A percentile compares a stretch with the other conserved stretches of the same genome.
Conservation (phyloP, 2,888 invertebrate genomes). For the Synergus itoensis region DNA sequence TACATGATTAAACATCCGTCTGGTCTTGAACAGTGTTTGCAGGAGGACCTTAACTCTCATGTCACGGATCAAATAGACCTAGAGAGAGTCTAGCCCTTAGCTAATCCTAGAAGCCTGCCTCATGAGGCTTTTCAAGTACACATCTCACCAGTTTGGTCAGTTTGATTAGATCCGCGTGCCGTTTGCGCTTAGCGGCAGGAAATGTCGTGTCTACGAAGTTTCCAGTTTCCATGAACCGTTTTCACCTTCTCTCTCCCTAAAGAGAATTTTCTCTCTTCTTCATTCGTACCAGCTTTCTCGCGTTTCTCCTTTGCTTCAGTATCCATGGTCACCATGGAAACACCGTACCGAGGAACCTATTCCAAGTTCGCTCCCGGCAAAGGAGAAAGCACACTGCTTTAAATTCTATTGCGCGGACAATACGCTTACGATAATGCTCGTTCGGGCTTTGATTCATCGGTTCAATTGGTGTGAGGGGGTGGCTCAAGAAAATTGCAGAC, state of each 20-base stretch:
- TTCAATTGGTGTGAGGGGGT: constrained; percentile 11
- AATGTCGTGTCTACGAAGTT: constrained; percentile 72
- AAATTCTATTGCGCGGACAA: constrained; percentile 67
- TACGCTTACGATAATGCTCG: constrained; percentile 63
- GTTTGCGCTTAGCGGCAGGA: constrained; percentile 62
- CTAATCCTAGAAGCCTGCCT: neutral
- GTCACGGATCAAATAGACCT: constrained; percentile 9
- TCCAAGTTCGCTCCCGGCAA: constrained; percentile 56
- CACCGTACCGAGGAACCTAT: constrained; percentile 35
- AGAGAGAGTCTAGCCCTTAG: too few relatives aligned
- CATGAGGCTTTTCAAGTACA: neutral
- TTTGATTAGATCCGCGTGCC: constrained; percentile 24
- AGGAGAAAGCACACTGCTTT: constrained; percentile 54
- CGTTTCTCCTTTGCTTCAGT: constrained; percentile 42
- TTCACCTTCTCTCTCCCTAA: constrained; percentile 37
- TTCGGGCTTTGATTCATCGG: constrained; percentile 63
- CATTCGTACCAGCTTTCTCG: constrained; percentile 42
- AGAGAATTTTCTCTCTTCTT: constrained; percentile 37
- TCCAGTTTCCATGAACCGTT: constrained; percentile 49
- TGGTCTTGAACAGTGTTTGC: constrained; percentile 20
- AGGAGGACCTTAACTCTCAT: neutral
- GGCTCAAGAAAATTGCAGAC: neutral
- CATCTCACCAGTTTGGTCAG: neutral
- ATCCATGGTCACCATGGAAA: constrained; percentile 32
- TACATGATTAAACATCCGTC: constrained; percentile 68